Percentiles rank a stretch among this genome's conserved stretches.
These are phyloP conservation scores for Rhagonycha fulva DNA, from an alignment of 2,888 invertebrate genomes.

Conservation along the genomic window DNA sequence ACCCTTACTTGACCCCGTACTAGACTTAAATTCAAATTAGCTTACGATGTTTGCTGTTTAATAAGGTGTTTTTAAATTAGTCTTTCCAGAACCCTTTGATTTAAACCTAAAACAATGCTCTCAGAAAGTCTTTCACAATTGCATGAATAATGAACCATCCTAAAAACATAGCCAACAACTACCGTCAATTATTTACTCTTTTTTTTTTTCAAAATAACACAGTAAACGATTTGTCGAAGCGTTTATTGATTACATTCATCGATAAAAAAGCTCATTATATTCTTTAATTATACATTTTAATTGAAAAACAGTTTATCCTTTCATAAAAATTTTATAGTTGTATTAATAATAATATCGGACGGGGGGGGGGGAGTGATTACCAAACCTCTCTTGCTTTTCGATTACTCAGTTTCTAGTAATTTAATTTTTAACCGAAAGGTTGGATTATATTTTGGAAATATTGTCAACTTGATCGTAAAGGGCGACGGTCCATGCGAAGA, in stretches of 20 bases:
- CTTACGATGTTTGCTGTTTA: not conserved
- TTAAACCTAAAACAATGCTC: not conserved
- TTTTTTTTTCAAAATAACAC: not conserved
- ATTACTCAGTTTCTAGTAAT: too few species aligned
- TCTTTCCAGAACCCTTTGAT: not conserved
- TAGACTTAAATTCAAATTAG: not conserved
- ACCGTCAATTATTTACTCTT: not conserved
- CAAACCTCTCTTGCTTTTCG: too few species aligned
- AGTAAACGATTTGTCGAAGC: not conserved
- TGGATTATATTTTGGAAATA: too few species aligned
- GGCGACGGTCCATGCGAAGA: too few species aligned
- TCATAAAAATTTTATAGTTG: too few species aligned
- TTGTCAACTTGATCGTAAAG: too few species aligned
- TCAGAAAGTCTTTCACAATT: not conserved
- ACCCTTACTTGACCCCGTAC: not conserved
- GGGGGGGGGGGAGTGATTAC: too few species aligned
- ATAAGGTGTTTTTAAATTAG: not conserved
- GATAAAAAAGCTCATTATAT: not conserved
- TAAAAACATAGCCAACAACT: not conserved
- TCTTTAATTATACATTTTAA: not conserved
- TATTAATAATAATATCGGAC: too few species aligned
- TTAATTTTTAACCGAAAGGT: too few species aligned
- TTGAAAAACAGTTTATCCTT: not conserved
- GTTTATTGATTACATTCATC: not conserved
- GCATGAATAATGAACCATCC: not conserved